These are phyloP conservation scores for Stomorhina lunata DNA, from an alignment of 2,888 invertebrate species.

Conservation along the genomic window DNA sequence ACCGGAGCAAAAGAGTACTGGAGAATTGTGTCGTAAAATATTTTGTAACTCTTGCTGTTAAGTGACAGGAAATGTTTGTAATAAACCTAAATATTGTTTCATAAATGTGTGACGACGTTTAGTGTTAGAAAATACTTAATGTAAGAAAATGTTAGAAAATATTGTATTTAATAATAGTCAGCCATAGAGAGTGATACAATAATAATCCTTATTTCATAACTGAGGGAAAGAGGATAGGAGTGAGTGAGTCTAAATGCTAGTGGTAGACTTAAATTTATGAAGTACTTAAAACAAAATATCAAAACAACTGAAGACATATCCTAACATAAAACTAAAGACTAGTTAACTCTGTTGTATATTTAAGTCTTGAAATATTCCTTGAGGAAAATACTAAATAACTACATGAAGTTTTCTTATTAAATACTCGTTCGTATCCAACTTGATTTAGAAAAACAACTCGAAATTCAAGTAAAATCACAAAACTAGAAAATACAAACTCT, in stretches of 20 bases:
- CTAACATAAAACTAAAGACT: constrained; percentile 3
- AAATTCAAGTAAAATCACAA: neutral
- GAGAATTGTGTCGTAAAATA: constrained; percentile 22
- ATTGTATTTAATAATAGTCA: constrained; percentile 18
- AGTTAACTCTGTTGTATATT: neutral
- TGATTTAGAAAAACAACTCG: neutral
- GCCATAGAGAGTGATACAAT: constrained; percentile 31
- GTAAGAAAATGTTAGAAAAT: no score
- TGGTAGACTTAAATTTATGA: constrained; percentile 46
- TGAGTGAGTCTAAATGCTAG: no score
- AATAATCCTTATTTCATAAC: constrained; percentile 61
- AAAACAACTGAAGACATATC: constrained; percentile 13
- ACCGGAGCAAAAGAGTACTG: neutral
- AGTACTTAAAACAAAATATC: constrained; percentile 61
- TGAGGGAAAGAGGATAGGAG: constrained; percentile 26
- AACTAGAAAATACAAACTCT: constrained; percentile 1
- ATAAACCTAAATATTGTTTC: constrained; percentile 50
- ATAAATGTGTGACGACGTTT: neutral
- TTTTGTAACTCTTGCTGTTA: constrained; percentile 36
- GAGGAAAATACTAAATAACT: constrained; percentile 14
- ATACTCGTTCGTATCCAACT: neutral
- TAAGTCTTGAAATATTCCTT: neutral
- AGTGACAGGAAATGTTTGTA: constrained; percentile 54
- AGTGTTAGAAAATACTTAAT: constrained; percentile 12
- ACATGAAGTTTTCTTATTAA: constrained; percentile 2